Conservation (phyloP, 2,113 vertebrate genomes). For the Anthoscopus minutus region DNA sequence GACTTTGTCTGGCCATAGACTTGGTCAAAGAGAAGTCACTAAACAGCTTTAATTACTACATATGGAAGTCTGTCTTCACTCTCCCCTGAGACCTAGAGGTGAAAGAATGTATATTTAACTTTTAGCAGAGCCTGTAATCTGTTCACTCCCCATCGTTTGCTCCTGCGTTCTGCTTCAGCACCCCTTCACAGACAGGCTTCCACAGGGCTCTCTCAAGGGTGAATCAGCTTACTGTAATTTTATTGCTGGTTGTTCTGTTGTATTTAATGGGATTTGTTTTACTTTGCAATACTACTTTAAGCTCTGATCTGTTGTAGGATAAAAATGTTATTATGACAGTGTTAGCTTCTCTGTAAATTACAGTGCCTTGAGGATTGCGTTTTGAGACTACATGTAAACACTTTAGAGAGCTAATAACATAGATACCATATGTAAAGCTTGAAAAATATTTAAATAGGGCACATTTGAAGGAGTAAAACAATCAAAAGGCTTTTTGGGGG, state of each 20-base stretch:
- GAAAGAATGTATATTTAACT: not conserved
- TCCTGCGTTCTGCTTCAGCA: not conserved
- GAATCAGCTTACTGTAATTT: not conserved
- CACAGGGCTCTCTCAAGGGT: not conserved
- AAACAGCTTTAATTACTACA: not conserved
- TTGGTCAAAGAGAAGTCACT: not conserved
- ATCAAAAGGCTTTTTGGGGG: constrained; percentile 57
- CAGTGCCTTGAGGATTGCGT: constrained; percentile 40
- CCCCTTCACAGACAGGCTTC: not conserved
- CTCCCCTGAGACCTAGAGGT: not conserved
- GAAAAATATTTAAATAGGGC: constrained; percentile 53
- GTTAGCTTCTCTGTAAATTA: constrained; percentile 43
- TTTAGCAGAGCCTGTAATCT: not conserved
- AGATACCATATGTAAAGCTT: constrained; percentile 21
- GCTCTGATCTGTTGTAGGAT: constrained; percentile 31
- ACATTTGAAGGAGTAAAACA: constrained; percentile 61
- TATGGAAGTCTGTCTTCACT: not conserved
- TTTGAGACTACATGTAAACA: constrained; percentile 40
- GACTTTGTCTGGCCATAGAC: not conserved
- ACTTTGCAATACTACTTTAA: constrained; percentile 12
- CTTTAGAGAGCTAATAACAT: constrained; percentile 57
- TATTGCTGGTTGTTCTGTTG: constrained; percentile 2
- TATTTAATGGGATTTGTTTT: constrained; percentile 48
- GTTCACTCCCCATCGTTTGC: not conserved
- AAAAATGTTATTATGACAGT: constrained; percentile 51